These are phyloP conservation scores for Luscinia megarhynchos DNA, from an alignment of 2,797 vertebrate genomes.

Conservation along the genomic window DNA sequence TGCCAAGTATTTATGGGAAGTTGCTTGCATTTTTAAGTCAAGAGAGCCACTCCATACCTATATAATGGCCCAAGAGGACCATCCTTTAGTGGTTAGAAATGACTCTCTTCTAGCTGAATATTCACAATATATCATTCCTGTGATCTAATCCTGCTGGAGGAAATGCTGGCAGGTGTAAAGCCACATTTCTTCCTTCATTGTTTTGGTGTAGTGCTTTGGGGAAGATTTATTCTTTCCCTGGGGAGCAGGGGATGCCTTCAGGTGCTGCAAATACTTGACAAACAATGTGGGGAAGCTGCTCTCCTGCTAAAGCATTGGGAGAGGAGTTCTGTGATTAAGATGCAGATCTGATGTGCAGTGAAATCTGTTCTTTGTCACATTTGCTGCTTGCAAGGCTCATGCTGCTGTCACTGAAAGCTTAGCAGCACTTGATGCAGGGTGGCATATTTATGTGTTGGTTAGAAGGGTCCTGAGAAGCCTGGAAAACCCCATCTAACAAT, in stretches of 20 bases:
- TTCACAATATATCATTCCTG: not conserved
- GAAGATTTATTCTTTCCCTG: not conserved
- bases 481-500: not conserved
- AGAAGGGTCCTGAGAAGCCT: not conserved
- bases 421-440: not conserved
- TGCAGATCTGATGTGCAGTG: not conserved
- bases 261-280: constrained; percentile 37
- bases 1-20: not conserved
- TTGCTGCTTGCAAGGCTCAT: not conserved
- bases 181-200: not conserved
- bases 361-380: constrained; percentile 46
- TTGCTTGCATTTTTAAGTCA: not conserved
- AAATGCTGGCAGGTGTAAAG: not conserved
- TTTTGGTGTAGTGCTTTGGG: not conserved
- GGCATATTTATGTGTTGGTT: not conserved
- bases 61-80: not conserved
- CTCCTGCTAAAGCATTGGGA: not conserved
- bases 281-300: constrained; percentile 10
- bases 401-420: constrained; percentile 8
- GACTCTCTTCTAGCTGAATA: not conserved
- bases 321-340: constrained; percentile 16
- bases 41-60: not conserved
- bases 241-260: not conserved
- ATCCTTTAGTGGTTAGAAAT: not conserved
- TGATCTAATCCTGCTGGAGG: not conserved